phyloP scores from a whole-genome alignment of 2,888 invertebrate species.

The Drosophila ustulata region DNA sequence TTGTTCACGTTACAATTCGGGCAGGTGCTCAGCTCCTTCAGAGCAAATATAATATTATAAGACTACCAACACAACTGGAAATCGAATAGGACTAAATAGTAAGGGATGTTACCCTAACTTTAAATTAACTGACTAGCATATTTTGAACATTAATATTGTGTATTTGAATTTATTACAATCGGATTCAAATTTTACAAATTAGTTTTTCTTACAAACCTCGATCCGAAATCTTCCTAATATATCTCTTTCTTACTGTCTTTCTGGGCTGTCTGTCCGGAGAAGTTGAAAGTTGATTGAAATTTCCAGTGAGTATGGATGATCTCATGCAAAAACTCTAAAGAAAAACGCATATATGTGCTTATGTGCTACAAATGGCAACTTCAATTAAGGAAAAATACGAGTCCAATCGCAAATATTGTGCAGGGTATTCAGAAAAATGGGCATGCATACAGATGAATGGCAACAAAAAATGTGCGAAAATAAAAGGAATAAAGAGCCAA shows the following conservation, averaged over 20 bases:
- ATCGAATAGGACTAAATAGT: too few relatives aligned
- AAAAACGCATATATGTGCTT: constrained; percentile 1
- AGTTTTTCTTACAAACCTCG: too few relatives aligned
- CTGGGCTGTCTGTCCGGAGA: too few relatives aligned
- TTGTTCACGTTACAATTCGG: constrained; percentile 13
- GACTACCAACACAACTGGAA: background rate
- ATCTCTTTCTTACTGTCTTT: too few relatives aligned
- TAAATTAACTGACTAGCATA: too few relatives aligned
- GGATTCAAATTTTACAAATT: too few relatives aligned
- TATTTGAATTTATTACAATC: too few relatives aligned
- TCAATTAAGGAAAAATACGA: constrained; percentile 62
- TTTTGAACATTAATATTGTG: too few relatives aligned
- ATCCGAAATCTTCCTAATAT: too few relatives aligned
- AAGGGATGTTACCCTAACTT: too few relatives aligned
- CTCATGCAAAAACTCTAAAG: constrained; percentile 7
- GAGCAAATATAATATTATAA: background rate
- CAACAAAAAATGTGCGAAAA: constrained; percentile 31
- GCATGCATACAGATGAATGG: constrained; percentile 19
- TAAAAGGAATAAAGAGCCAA: constrained; percentile 21
- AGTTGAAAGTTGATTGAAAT: too few relatives aligned
- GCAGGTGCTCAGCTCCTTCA: background rate
- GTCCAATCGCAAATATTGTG: constrained; percentile 11
- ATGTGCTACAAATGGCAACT: constrained; percentile 70
- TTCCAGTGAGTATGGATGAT: background rate
- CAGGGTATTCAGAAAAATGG: constrained; percentile 46